phyloP scores from a whole-genome alignment of 2,888 invertebrate species.

The Parnassius glacialis region DNA sequence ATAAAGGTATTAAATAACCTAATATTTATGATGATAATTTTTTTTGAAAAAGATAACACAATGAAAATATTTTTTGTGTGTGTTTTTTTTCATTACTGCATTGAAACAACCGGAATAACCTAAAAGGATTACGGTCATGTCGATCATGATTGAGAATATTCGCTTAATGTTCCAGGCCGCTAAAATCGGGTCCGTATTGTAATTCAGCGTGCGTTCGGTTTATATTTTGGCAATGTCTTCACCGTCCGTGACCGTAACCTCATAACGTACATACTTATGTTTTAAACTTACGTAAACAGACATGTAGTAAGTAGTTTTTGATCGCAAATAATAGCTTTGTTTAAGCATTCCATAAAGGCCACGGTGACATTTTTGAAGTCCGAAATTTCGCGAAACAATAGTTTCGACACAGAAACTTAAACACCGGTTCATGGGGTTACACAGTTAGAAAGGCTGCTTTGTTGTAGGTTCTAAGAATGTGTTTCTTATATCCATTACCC shows the following conservation, averaged over 20 bases:
- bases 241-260: slow-evolving; percentile 62
- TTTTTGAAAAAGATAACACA: too few species aligned
- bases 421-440: background rate
- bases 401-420: slow-evolving; percentile 44
- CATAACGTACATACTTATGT: slow-evolving; percentile 47
- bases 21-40: too few species aligned
- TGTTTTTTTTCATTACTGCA: slow-evolving; percentile 4
- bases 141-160: slow-evolving; percentile 48
- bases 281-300: slow-evolving; percentile 64
- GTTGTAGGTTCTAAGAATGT: too few species aligned
- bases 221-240: slow-evolving; percentile 53
- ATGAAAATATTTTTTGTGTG: too few species aligned
- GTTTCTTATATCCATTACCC: too few species aligned
- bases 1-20: too few species aligned
- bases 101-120: slow-evolving; percentile 28
- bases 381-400: slow-evolving; percentile 57
- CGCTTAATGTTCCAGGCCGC: slow-evolving; percentile 37
- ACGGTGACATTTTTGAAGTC: slow-evolving; percentile 48
- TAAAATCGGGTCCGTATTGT: slow-evolving; percentile 45
- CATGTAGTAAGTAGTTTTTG: slow-evolving; percentile 69
- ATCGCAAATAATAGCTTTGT: slow-evolving; percentile 55
- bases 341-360: slow-evolving; percentile 57
- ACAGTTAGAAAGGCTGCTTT: background rate
- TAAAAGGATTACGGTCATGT: slow-evolving; percentile 43
- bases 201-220: slow-evolving; percentile 50